These are phyloP conservation scores for Cerastoderma edule DNA, from an alignment of 2,888 invertebrate species.

Conservation along the genomic window DNA sequence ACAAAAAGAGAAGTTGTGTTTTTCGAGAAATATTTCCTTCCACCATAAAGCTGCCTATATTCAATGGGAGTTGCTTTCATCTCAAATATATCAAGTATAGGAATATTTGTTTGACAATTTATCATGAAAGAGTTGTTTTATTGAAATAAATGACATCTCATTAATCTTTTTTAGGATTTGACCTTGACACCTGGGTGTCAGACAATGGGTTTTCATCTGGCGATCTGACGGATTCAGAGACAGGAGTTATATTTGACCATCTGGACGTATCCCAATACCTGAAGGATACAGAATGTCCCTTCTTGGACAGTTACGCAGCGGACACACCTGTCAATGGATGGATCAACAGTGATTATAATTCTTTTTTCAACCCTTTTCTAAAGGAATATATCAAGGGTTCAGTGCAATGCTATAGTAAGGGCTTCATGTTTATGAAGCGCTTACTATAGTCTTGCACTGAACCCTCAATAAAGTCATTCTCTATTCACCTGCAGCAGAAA, in stretches of 20 bases:
- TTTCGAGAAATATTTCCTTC: too few relatives aligned
- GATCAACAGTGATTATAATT: conserved; percentile 11
- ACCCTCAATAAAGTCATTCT: too few relatives aligned
- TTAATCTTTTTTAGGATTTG: conserved; percentile 14
- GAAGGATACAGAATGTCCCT: conserved; percentile 20
- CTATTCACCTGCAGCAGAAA: too few relatives aligned
- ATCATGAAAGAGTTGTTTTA: too few relatives aligned
- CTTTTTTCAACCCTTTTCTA: not conserved
- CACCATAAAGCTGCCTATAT: too few relatives aligned
- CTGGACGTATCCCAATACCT: conserved; percentile 35
- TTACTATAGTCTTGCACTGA: too few relatives aligned
- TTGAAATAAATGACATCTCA: not conserved
- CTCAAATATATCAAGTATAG: not conserved
- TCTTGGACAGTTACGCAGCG: not conserved
- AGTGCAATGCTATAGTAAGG: too few relatives aligned
- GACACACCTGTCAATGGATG: conserved; percentile 19
- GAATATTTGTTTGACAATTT: not conserved
- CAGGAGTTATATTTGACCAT: conserved; percentile 22
- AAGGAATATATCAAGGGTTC: too few relatives aligned
- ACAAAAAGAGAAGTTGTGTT: too few relatives aligned
- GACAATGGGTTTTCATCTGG: conserved; percentile 3
- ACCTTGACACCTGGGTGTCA: conserved; percentile 15
- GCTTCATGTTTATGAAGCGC: too few relatives aligned
- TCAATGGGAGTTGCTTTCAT: not conserved
- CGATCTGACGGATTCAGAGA: conserved; percentile 18